Base-by-base conservation (phyloP, 2,888 invertebrate genomes). In the Melieria crassipennis region DNA sequence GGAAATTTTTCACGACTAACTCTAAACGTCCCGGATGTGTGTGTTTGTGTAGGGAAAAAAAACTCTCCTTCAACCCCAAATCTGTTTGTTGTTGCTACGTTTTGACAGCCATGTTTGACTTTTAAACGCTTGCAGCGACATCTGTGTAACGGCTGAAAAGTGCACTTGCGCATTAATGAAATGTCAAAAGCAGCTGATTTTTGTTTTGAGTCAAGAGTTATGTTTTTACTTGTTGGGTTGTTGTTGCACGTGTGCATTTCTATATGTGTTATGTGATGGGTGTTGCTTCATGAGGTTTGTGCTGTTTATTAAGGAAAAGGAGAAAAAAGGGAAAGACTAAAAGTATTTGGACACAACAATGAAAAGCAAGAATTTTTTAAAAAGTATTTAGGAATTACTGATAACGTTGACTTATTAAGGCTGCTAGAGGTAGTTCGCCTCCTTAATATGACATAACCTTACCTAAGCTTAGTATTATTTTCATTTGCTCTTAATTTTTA, bases 161-260 rank as follows among this genome's bases (percentile, higher is more conserved):
- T 7, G 11, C 63, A 56, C 56, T 47, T 42, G 69, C 69, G 55
- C 62, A 7, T 11, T 63, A 42, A 16, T 42, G 7, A n/a, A n/a
- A n/a, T 56, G 69, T 55, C 63, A 69, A 56, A 63, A 69, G 47
- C 69, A 69, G 55, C 62, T 69, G 69, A 5, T 13, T 7, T 62
- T 56, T 69, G 69, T 62, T 69, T 63, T 46, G 48, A 11, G 45
- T 58, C 42, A n/a, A 52, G n/a, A 11, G 47, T 47, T 47, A n/a
- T 63, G 45, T 63, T 63, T 69, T 62, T 48, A 10, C 7, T 9
- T 10, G 47, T n/a, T 56, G 1, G 4, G 52, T 52, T 52, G 7
- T 52, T 52, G 11, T 50, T 50, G 50, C 50, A 50, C 50, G 50
- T 50, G 50, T 11, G 11, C 11, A 9, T 50, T 50, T 50, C 2